Base-by-base conservation (phyloP, 2,797 vertebrate genomes). In the Galagoides demidoff region DNA sequence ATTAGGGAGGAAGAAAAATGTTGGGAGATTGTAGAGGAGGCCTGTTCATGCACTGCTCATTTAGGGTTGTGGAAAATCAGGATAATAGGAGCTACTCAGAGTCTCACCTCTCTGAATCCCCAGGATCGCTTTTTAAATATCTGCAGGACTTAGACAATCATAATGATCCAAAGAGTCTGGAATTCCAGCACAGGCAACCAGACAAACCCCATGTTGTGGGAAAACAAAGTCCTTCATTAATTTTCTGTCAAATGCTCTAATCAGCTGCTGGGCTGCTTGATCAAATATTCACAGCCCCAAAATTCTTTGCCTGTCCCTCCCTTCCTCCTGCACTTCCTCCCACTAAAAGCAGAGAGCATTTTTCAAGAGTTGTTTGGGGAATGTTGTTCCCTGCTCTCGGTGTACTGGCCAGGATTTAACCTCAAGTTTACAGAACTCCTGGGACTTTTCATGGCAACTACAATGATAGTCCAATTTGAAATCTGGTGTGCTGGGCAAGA, bases 321-420 rank as follows among this genome's bases (percentile, higher is more conserved):
- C 83, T 94, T 68, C n/a, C 37, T 45, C 64, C 25, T 55, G 31
- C 12, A n/a, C 39, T 20, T 96, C 73, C 7, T 73, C 57, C 77
- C 57, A 39, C 37, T 57, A 37, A 85, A n/a, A n/a, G 45, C 49
- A 45, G 61, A 74, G 66, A 77, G 37, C 1, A 1, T 91, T 88
- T 93, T 85, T 25, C 68, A 66, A 85, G 22, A 22, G 68, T 39
- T 91, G 57, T 52, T 92, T 93, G 23, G 45, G 23, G 64, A 76
- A 95, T 74, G 78, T 91, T 73, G 37, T 83, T 89, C 37, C 25
- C 95, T 88, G 86, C 78, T 95, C 68, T 85, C 45, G 20, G 27
- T 89, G 78, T 63, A 22, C 86, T 82, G 78, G n/a, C 84, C 89
- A 68, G 45, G 20, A 49, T 61, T 93, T 95, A 85, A 92, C 49